Base-by-base conservation (phyloP, 2,113 vertebrate species). In the Henicopernis longicauda region DNA sequence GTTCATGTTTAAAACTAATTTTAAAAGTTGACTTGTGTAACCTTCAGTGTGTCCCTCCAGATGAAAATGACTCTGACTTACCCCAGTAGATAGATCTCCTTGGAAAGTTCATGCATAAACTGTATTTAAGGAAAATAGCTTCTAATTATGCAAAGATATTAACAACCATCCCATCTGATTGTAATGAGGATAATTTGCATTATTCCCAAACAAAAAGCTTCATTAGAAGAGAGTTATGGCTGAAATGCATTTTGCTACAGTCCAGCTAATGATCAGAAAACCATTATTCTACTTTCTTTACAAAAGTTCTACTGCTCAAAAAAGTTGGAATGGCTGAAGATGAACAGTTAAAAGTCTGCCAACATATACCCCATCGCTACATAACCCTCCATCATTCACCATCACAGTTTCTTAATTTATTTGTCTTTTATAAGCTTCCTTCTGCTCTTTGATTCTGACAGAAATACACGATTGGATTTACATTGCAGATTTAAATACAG, bases 101-200 rank as follows among this genome's bases (percentile, higher is more conserved):
- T 96, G 85, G 45, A 91, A 97, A 95, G 91, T 86, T 93, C 93
- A 88, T 87, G 72, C 88, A 78, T 95, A 92, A 95, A 89, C 88
- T 95, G 59, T 91, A 96, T 97, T 97, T 97, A 96, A 97, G 88
- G 93, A 96, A 97, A 97, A 97, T 71, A 92, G 91, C 93, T 97
- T 96, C 81, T 95, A 97, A 95, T 95, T 97, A 97, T 94, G 95
- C 95, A 92, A 90, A 97, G 81, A 87, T 95, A 97, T 97, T 97
- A 97, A 94, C 95, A 97, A 95, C 74, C 88, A 97, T 95, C 83
- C 87, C 82, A 97, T 96, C 91, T 98, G 93, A 96, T 93, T 97
- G 96, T 95, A 97, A 96, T 97, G 94, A 97, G 95, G 87, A 94
- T 90, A 97, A 97, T 97, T 97, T 96, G 93, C 95, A 94, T 93